These are phyloP conservation scores for Drosophila neonasuta DNA, from an alignment of 2,888 invertebrate species.

Conservation along the genomic window DNA sequence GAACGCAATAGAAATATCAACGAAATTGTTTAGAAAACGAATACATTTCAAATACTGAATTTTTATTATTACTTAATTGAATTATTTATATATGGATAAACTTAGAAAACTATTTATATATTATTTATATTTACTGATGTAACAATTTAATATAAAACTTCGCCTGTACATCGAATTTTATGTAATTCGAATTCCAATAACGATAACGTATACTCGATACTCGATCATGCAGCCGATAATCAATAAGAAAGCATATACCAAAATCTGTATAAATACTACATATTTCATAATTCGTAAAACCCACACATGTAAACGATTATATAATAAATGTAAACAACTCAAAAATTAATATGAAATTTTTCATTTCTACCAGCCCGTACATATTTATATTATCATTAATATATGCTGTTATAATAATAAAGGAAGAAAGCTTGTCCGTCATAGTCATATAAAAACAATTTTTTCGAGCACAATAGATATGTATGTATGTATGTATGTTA, in stretches of 20 bases:
- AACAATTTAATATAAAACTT: slow-evolving; percentile 32
- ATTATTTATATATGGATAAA: slow-evolving; percentile 9
- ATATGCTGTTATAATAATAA: no score
- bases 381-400: no score
- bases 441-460: no score
- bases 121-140: slow-evolving; percentile 15
- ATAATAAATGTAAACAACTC: slow-evolving; percentile 9
- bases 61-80: slow-evolving; percentile 4
- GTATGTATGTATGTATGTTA: no score
- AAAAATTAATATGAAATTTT: slow-evolving; percentile 13
- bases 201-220: slow-evolving; percentile 13
- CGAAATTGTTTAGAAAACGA: slow-evolving; percentile 1
- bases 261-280: slow-evolving; percentile 47
- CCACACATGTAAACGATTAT: slow-evolving; percentile 1
- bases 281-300: slow-evolving; percentile 15
- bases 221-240: slow-evolving; percentile 18
- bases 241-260: slow-evolving; percentile 68
- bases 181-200: slow-evolving; percentile 36
- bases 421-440: no score
- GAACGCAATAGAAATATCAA: slow-evolving; percentile 3
- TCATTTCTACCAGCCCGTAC: no score
- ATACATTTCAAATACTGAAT: slow-evolving; percentile 15
- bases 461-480: no score
- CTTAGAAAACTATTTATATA: slow-evolving; percentile 10
- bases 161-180: slow-evolving; percentile 52